Evolutionary conservation across 2,113 vertebrate genomes (phyloP), one percentile per base, ranked within the genome.

Genomic region (Sinocyclocheilus maitianheensis): DNA sequence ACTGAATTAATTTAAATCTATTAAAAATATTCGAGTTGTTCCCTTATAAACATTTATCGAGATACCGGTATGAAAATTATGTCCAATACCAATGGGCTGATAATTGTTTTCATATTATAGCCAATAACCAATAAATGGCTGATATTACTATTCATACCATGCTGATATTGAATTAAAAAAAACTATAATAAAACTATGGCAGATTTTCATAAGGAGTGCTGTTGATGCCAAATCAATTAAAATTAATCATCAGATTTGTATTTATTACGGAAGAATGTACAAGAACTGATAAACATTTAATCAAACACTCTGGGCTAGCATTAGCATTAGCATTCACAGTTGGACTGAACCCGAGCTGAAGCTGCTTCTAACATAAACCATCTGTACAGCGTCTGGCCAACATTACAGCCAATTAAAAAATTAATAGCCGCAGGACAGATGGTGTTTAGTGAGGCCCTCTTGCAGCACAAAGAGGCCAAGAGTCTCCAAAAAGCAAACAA

Each of bases 401-500:
- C 78, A 85, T 87, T 85, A 85, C 18, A 46, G 63, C 51, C 53
- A 85, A 87, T 89, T 89, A 85, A 77, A 85, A 40, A 77, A 86
- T 89, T 71, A 84, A 58, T 81, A 84, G 88, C 82, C 67, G 51
- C 69, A 71, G 81, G 82, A 77, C 48, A 48, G 76, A 69, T 77
- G 46, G 22, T 7, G 16, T 79, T 62, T 53, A 46, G 69, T 81
- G 76, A 24, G 55, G 81, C 65, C n/a, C 34, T 75, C 63, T 43
- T n/a, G 43, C 18, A 62, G 75, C 48, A 83, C 48, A 83, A 84
- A 53, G 43, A 69, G 85, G 53, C 77, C 75, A 72, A 48, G n/a
- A 69, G 11, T 46, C 72, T 86, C 62, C 63, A 37, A 81, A 78
- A 86, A 37, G 80, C 71, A 89, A 85, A 81, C 81, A 84, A 84